Conservation (phyloP, 2,888 invertebrate species). For the Athrips mouffetella region DNA sequence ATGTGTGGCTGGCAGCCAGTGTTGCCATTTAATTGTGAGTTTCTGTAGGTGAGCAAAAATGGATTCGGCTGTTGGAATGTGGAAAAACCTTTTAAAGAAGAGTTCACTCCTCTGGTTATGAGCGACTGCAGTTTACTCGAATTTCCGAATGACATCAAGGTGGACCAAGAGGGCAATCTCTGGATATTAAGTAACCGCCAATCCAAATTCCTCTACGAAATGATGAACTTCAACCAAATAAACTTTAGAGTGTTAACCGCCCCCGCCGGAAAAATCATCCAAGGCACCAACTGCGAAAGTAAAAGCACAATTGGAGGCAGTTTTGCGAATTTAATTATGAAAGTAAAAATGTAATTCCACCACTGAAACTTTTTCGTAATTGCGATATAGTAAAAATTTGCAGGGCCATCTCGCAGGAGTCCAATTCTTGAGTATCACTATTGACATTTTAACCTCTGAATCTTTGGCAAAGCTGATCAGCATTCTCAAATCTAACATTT, state of each 20-base stretch:
- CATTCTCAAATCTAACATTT: too few species aligned
- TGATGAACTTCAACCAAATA: constrained; percentile 80
- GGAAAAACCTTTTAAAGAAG: constrained; percentile 74
- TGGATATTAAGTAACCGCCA: constrained; percentile 88
- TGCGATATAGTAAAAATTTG: too few species aligned
- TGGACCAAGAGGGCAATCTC: constrained; percentile 78
- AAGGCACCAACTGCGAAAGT: constrained; percentile 70
- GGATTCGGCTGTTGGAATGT: constrained; percentile 88
- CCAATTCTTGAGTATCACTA: too few species aligned
- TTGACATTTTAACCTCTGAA: too few species aligned
- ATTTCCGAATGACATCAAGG: constrained; percentile 86
- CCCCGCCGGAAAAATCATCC: constrained; percentile 59
- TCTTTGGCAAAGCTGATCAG: too few species aligned
- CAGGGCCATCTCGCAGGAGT: too few species aligned
- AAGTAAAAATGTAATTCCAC: too few species aligned
- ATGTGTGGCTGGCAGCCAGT: too few species aligned
- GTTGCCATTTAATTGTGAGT: too few species aligned
- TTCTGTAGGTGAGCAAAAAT: constrained; percentile 79
- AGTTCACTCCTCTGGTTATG: constrained; percentile 81
- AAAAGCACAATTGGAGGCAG: neutral
- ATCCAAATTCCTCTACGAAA: constrained; percentile 82
- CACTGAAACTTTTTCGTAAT: too few species aligned
- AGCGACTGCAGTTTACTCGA: constrained; percentile 82
- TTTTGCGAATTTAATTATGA: too few species aligned
- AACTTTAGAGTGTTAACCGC: constrained; percentile 81